These are phyloP conservation scores for Megalonaias nervosa DNA, from an alignment of 1,140 invertebrate genomes.

Conservation along the genomic window DNA sequence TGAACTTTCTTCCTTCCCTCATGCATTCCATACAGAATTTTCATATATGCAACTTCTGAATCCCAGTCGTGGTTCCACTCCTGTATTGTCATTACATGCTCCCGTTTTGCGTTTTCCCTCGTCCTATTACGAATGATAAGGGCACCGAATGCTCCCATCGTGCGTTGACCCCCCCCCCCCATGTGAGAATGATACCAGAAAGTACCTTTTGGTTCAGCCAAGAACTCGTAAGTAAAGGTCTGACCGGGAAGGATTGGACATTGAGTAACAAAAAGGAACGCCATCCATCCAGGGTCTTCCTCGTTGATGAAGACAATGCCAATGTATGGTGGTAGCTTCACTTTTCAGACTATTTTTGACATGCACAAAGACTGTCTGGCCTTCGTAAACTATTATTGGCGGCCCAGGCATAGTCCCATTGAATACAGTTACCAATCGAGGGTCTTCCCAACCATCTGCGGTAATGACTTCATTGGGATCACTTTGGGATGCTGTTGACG, in stretches of 20 bases:
- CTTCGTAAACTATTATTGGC: slow-evolving; percentile 82
- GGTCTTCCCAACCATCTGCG: slow-evolving; percentile 57
- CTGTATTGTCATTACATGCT: slow-evolving; percentile 44
- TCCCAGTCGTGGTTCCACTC: slow-evolving; percentile 64
- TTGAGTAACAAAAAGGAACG: slow-evolving; percentile 90
- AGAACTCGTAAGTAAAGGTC: slow-evolving; percentile 86
- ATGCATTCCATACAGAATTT: slow-evolving; percentile 49
- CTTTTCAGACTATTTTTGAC: slow-evolving; percentile 86
- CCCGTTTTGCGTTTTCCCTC: slow-evolving; percentile 20
- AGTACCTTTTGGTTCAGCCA: slow-evolving; percentile 56
- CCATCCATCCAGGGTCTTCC: slow-evolving; percentile 92
- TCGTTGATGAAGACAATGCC: slow-evolving; percentile 87
- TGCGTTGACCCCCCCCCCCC: slow-evolving; percentile 51
- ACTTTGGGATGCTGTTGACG: slow-evolving; percentile 35
- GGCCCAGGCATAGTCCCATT: slow-evolving; percentile 65
- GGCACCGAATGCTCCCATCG: slow-evolving; percentile 59
- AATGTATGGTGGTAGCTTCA: slow-evolving; percentile 88
- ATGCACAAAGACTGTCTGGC: slow-evolving; percentile 88
- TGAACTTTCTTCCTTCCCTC: slow-evolving; percentile 33
- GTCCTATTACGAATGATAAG: slow-evolving; percentile 48
- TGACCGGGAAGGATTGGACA: slow-evolving; percentile 89
- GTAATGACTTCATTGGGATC: slow-evolving; percentile 48
- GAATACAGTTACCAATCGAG: slow-evolving; percentile 43
- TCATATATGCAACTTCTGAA: slow-evolving; percentile 43
- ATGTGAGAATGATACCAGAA: slow-evolving; percentile 68